phyloP scores from a whole-genome alignment of 2,113 vertebrate species.

The Arvicanthis niloticus region DNA sequence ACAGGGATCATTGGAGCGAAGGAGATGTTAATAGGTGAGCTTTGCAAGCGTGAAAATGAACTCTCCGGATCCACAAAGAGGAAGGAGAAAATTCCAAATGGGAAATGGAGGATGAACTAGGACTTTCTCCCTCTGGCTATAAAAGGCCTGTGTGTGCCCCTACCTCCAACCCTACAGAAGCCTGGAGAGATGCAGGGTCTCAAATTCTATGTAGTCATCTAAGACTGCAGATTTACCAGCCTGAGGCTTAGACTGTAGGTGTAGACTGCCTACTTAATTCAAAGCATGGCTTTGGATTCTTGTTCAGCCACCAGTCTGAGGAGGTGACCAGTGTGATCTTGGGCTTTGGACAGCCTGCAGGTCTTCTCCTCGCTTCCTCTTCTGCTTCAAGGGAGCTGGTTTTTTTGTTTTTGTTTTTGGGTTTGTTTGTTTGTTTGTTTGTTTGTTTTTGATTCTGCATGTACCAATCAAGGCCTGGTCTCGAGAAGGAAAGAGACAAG shows the following conservation, averaged over 20 bases:
- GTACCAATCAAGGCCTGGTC: not conserved
- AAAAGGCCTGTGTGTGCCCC: not conserved
- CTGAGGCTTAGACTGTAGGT: not conserved
- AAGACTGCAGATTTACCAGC: not conserved
- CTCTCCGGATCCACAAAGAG: not conserved
- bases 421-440: too few relatives aligned
- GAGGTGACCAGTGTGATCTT: not conserved
- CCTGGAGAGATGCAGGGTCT: not conserved
- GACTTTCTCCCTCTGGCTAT: not conserved
- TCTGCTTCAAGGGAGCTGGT: not conserved
- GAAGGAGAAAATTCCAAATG: not conserved
- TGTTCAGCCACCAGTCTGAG: not conserved
- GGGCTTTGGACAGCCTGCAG: not conserved
- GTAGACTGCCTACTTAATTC: not conserved
- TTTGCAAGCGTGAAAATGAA: not conserved
- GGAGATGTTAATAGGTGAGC: not conserved
- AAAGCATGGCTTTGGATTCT: not conserved
- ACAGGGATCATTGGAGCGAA: not conserved
- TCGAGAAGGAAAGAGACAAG: not conserved
- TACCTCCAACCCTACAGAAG: not conserved
- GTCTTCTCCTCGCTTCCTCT: not conserved
- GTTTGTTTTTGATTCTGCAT: not conserved
- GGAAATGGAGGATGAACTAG: not conserved
- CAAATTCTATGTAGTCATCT: not conserved
- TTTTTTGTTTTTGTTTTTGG: too few relatives aligned